A percentile compares a stretch with the other conserved stretches of the same genome.
These are phyloP conservation scores for Notothenia rossii DNA, from an alignment of 2,113 vertebrate species.

Conservation along the genomic window DNA sequence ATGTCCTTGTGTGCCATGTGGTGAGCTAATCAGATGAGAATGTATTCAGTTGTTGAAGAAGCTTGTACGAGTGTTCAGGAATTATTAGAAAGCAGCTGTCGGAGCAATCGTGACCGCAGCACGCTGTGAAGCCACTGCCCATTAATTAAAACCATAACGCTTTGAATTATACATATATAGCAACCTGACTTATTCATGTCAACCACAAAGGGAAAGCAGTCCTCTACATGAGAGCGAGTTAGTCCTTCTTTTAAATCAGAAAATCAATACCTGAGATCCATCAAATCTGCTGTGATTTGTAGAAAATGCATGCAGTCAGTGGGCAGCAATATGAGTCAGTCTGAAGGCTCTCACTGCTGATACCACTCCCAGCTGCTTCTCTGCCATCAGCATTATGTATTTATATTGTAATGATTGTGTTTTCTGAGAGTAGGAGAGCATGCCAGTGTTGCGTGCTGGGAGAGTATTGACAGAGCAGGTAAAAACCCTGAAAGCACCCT, in stretches of 20 bases:
- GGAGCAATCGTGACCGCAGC: constrained; percentile 17
- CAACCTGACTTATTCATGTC: constrained; percentile 62
- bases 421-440: constrained; percentile 42
- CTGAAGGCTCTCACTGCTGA: constrained; percentile 49
- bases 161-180: constrained; percentile 64
- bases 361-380: constrained; percentile 66
- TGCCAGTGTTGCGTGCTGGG: constrained; percentile 23
- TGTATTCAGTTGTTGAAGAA: constrained; percentile 3
- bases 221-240: constrained; percentile 41
- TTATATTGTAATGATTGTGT: constrained; percentile 76
- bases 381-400: constrained; percentile 64
- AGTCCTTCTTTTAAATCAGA: constrained; percentile 78
- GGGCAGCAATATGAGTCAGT: constrained; percentile 31
- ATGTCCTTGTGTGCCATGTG: neutral
- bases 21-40: neutral
- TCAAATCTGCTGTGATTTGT: constrained; percentile 67
- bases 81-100: constrained; percentile 6
- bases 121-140: constrained; percentile 31
- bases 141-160: constrained; percentile 67
- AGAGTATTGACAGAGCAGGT: constrained; percentile 42
- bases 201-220: constrained; percentile 45
- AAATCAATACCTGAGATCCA: constrained; percentile 77
- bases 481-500: constrained; percentile 29
- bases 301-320: constrained; percentile 69
- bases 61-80: neutral